Evolutionary conservation across 2,113 vertebrate species (phyloP).

Genomic region (Cavia porcellus): DNA sequence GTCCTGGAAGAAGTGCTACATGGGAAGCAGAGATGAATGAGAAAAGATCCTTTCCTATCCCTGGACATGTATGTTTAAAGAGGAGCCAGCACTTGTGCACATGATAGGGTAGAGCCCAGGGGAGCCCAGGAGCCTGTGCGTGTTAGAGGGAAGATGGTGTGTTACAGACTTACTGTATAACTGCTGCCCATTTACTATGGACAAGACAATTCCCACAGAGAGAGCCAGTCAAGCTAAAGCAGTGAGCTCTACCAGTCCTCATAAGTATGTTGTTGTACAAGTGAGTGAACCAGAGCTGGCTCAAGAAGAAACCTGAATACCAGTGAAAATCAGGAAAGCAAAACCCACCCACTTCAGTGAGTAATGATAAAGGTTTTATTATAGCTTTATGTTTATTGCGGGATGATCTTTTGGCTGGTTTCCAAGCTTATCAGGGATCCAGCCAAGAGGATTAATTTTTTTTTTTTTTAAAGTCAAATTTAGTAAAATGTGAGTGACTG

Average conservation of each 20-base stretch:
- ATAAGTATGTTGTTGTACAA: neutral
- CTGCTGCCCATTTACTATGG: neutral
- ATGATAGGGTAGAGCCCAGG: neutral
- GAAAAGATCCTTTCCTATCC: neutral
- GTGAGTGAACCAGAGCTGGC: neutral
- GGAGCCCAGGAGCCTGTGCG: neutral
- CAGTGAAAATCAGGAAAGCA: neutral
- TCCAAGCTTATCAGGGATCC: neutral
- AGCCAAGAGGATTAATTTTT: too few relatives aligned
- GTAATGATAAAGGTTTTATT: neutral
- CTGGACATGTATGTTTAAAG: neutral
- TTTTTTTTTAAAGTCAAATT: too few relatives aligned
- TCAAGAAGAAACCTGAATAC: neutral
- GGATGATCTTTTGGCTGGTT: neutral
- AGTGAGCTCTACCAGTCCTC: neutral
- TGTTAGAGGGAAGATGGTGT: neutral
- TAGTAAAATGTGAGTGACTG: too few relatives aligned
- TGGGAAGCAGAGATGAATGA: neutral
- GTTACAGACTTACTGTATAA: neutral
- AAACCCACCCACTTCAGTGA: neutral
- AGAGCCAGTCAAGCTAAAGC: neutral
- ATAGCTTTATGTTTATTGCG: neutral
- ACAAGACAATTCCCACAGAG: neutral
- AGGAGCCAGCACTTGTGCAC: too few relatives aligned
- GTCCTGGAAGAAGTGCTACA: neutral